phyloP scores from a whole-genome alignment of 2,797 vertebrate species.

The Onychomys arenicola region DNA sequence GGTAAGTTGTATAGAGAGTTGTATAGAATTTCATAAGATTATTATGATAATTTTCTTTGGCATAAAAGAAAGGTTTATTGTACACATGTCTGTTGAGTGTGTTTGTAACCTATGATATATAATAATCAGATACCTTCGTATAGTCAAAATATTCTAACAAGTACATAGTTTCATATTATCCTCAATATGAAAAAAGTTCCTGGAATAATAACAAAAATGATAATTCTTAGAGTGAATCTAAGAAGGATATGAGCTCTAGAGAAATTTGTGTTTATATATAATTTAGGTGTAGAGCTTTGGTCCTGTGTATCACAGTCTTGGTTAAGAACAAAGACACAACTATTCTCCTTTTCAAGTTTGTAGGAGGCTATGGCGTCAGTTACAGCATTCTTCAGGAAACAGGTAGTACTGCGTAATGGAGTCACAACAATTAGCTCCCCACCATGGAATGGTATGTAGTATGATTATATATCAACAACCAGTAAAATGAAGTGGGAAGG shows the following conservation, averaged over 20 bases:
- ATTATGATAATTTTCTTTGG: conserved; percentile 22
- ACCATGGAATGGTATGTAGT: background rate
- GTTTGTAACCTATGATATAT: background rate
- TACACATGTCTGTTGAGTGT: background rate
- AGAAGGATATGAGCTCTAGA: background rate
- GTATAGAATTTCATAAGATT: conserved; percentile 11
- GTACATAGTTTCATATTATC: rapidly evolving
- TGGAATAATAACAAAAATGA: background rate
- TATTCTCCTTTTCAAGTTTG: background rate
- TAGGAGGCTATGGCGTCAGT: background rate
- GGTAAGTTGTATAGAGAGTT: background rate
- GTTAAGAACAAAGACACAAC: background rate
- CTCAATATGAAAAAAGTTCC: background rate
- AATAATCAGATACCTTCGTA: background rate
- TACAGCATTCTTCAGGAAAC: background rate
- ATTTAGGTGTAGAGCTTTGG: background rate
- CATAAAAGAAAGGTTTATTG: background rate
- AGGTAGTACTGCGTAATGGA: background rate
- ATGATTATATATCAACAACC: background rate
- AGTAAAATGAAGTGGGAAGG: background rate
- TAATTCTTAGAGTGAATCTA: background rate
- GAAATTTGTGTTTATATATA: background rate
- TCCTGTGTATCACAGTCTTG: background rate
- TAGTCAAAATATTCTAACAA: background rate
- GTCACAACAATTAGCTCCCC: background rate